Evolutionary conservation across 1,140 invertebrate species (phyloP).

Genomic region (Temnothorax longispinosus): DNA sequence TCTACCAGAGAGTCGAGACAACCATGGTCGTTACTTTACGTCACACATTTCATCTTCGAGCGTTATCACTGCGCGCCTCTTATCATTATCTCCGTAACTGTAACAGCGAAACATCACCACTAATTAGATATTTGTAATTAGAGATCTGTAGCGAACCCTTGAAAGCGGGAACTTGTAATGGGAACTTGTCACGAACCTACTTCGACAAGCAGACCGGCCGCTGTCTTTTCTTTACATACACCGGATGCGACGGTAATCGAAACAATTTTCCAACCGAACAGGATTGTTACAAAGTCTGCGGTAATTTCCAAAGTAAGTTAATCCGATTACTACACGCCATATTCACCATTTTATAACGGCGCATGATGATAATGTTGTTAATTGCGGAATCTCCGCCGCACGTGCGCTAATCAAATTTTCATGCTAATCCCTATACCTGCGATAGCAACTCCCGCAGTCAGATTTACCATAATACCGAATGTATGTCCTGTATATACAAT

Average conservation of each 20-base stretch:
- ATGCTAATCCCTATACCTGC: not conserved
- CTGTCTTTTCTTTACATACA: conserved; percentile 91
- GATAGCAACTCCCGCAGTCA: not conserved
- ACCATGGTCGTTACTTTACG: not conserved
- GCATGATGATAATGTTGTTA: not conserved
- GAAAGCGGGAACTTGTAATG: conserved; percentile 89
- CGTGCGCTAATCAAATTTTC: not conserved
- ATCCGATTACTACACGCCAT: conserved; percentile 1
- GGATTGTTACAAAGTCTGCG: conserved; percentile 87
- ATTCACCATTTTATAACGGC: not conserved
- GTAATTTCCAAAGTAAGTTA: conserved; percentile 81
- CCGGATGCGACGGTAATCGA: conserved; percentile 91
- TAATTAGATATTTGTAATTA: conserved; percentile 70
- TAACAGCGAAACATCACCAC: not conserved
- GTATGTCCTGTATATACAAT: too few species aligned
- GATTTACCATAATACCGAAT: not conserved
- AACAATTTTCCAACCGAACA: conserved; percentile 90
- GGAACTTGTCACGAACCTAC: conserved; percentile 89
- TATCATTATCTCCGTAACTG: not conserved
- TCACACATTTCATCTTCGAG: not conserved
- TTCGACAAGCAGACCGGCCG: conserved; percentile 89
- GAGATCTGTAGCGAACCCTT: conserved; percentile 87
- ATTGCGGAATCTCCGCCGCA: not conserved
- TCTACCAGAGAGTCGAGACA: not conserved
- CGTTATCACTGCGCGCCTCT: not conserved